Base-by-base conservation (phyloP, 2,113 vertebrate species). In the Silurus glanis region DNA sequence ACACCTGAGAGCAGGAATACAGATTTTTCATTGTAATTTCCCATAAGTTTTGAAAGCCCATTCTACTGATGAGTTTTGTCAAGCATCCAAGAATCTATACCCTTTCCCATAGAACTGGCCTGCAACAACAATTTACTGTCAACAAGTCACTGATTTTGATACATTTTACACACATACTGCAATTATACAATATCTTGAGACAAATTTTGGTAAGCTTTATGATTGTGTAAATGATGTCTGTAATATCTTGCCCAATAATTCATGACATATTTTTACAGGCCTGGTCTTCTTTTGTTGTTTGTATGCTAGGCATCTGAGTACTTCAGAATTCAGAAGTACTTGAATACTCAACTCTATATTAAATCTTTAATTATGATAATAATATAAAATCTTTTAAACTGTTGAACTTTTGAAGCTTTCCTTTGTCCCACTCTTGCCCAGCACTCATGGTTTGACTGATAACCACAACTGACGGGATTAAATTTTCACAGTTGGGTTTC, bases 401-500 rank as follows among this genome's bases (percentile, higher is more conserved):
- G 28, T 17, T 71, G 67, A 45, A 67, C 37, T 71, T 17, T 16
- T 67, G 25, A 45, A 71, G 67, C 49, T 55, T 76, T 25, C 47
- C 71, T 56, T 56, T 56, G 8, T 47, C 67, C 28, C 16, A 71
- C 2, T 4, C 6, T 45, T 45, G 13, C 25, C 76, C 55, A 45
- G 58, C 13, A 21, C 17, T 59, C 14, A 59, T 21, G 1, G 37
- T 45, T 47, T 47, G 82, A 58, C 9, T 72, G 51, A 71, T 58
- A 45, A 17, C 69, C 58, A 61, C 21, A 59, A 16, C 6, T 83
- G 55, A 71, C 56, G 51, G 86, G 90, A 79, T 88, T 82, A 9
- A 14, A 6, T 79, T 85, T 23, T 45, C 23, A 25, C 86, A 53
- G 89, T 85, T 87, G 56, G 69, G 47, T 72, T 89, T 90, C 84